Base-by-base conservation (phyloP, 2,888 invertebrate genomes). In the Cyclophora punctaria region DNA sequence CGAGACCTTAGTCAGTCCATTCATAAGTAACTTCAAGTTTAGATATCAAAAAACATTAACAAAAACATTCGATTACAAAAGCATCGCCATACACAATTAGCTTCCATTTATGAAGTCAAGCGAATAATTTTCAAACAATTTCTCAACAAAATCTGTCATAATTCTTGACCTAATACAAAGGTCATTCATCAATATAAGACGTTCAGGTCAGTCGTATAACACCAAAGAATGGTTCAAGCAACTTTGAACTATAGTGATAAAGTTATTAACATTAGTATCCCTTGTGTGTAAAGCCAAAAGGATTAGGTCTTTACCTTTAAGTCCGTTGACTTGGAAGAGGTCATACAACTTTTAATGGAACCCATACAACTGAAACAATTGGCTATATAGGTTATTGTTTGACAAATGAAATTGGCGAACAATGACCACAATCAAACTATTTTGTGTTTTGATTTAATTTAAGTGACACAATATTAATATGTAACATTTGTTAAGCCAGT, bases 281-380 rank as follows among this genome's bases (percentile, higher is more conserved):
- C 20, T 1, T 20, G 20, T 20, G 20, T 20, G 20, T 20, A 20
- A 20, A 20, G 20, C 20, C 20, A 20, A 20, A 20, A 20, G 20
- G 20, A 46, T 53, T 49, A 45, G 54, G 56, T 54, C 52, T 35
- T 52, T 57, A 51, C 7, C 51, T 45, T 46, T 3, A n/a, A 48
- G 55, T 53, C 44, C 49, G 42, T 55, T 54, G 54, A 57, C 53
- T 48, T 41, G 45, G 5, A 34, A 42, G 47, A 59, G 60, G 57
- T 61, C 59, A 48, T 47, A 52, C 58, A 59, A 57, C 55, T 56
- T 40, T 60, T 51, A 35, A 44, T 40, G 41, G 53, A 62, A 63
- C 34, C 59, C 61, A 42, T 53, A 53, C 46, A 59, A 58, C 4
- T 43, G 43, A n/a, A 43, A 43, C 7, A n/a, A 43, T 43, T 43